These are phyloP conservation scores for Drosophila melanica DNA, from an alignment of 1,140 invertebrate species.

Conservation along the genomic window DNA sequence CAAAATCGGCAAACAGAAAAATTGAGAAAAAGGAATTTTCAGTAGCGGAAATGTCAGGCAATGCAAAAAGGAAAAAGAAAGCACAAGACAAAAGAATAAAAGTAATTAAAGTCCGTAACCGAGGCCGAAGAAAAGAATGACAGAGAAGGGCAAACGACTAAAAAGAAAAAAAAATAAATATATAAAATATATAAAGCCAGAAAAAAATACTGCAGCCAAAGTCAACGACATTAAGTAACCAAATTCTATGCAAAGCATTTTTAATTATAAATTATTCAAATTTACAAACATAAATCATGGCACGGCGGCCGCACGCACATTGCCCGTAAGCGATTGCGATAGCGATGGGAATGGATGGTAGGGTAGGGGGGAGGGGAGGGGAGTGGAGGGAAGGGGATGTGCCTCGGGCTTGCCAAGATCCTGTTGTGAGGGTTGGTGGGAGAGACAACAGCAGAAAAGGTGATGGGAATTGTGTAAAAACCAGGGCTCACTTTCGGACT, in stretches of 20 bases:
- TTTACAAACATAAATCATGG: slow-evolving; percentile 78
- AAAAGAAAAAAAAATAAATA: slow-evolving; percentile 38
- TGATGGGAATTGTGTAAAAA: slow-evolving; percentile 44
- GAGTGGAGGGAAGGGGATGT: background rate
- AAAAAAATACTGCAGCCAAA: slow-evolving; percentile 50
- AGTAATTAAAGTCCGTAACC: slow-evolving; percentile 71
- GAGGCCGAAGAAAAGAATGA: slow-evolving; percentile 30
- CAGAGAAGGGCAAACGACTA: slow-evolving; percentile 14
- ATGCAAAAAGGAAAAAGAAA: slow-evolving; percentile 28
- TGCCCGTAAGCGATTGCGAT: slow-evolving; percentile 40
- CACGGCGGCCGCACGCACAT: slow-evolving; percentile 59
- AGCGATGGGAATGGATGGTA: slow-evolving; percentile 12
- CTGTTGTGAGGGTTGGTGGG: slow-evolving; percentile 37
- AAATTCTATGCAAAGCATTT: slow-evolving; percentile 75
- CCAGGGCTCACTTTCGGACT: slow-evolving; percentile 7
- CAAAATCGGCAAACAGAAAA: slow-evolving; percentile 47
- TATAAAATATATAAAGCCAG: slow-evolving; percentile 39
- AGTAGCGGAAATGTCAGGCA: slow-evolving; percentile 60
- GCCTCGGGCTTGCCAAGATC: slow-evolving; percentile 26
- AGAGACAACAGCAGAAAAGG: slow-evolving; percentile 26
- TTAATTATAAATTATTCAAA: slow-evolving; percentile 83
- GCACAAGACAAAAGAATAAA: slow-evolving; percentile 63
- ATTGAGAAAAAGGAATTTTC: slow-evolving; percentile 31
- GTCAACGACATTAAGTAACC: slow-evolving; percentile 77
- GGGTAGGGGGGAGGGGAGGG: slow-evolving; percentile 13